Percentiles rank a stretch among this genome's conserved stretches.
Conservation (phyloP, 2,888 invertebrate species). For the Trypoxylon attenuatum region DNA sequence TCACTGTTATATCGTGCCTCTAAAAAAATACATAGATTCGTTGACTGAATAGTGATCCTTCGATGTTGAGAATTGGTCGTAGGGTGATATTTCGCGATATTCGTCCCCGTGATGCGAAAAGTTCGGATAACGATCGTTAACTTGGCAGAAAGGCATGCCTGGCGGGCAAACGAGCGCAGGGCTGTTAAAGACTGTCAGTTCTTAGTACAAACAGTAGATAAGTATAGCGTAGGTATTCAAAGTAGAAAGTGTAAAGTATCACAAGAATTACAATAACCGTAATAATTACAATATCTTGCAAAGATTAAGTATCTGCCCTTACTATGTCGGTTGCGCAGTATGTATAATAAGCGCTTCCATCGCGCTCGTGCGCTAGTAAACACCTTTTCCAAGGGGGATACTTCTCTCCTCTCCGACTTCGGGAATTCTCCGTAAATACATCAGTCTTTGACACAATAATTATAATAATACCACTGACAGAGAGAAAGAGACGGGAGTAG, state of each 20-base stretch:
- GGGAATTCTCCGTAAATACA: conserved; percentile 53
- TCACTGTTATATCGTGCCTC: conserved; percentile 25
- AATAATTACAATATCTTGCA: conserved; percentile 47
- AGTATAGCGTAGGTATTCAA: conserved; percentile 67
- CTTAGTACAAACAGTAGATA: conserved; percentile 57
- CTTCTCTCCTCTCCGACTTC: neutral
- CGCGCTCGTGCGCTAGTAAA: conserved; percentile 29
- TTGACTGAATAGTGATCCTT: conserved; percentile 54
- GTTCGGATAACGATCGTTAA: neutral
- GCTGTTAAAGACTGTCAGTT: conserved; percentile 32
- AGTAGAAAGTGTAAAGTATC: conserved; percentile 72
- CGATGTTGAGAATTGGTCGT: conserved; percentile 62
- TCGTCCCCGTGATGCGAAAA: neutral
- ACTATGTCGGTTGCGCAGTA: conserved; percentile 41
- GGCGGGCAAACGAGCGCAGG: conserved; percentile 52
- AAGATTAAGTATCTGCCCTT: conserved; percentile 37
- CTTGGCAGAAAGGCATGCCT: neutral
- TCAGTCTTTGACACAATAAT: conserved; percentile 66
- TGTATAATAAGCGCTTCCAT: conserved; percentile 41
- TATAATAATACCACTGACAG: conserved; percentile 36
- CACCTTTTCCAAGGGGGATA: conserved; percentile 17
- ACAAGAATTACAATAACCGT: conserved; percentile 69
- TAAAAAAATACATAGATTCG: conserved; percentile 54
- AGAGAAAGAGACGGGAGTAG: conserved; percentile 45
- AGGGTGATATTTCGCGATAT: neutral